Percentiles rank a stretch among this genome's conserved stretches.
phyloP scores from a whole-genome alignment of 2,888 invertebrate species.

The Phengaris alcon region DNA sequence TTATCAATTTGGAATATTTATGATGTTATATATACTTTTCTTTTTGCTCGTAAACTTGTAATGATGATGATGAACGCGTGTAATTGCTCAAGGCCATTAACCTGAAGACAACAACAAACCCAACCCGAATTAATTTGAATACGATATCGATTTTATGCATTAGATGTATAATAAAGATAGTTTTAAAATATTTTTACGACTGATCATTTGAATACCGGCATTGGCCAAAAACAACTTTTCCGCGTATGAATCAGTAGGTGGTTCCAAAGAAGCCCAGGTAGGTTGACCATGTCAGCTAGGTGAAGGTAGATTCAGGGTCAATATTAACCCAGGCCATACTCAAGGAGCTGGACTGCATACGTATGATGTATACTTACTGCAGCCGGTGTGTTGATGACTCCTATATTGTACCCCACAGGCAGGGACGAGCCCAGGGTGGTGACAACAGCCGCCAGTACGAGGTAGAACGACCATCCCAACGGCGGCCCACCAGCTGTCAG shows the following conservation, averaged over 20 bases:
- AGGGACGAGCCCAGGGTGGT: constrained; percentile 88
- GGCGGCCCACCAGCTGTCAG: constrained; percentile 41
- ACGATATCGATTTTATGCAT: background rate
- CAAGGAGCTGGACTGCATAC: background rate
- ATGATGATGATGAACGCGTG: background rate
- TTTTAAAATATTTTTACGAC: background rate
- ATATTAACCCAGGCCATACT: background rate
- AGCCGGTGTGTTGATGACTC: constrained; percentile 91
- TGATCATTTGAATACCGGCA: background rate
- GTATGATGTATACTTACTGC: constrained; percentile 72
- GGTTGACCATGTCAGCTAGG: no score
- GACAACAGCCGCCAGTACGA: constrained; percentile 83
- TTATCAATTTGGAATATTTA: no score
- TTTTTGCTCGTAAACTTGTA: no score
- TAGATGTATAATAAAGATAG: background rate
- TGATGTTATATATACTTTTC: no score
- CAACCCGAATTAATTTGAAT: background rate
- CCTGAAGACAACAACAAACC: constrained; percentile 13
- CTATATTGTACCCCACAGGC: constrained; percentile 91
- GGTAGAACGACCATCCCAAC: constrained; percentile 81
- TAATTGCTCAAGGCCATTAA: background rate
- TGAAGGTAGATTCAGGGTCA: no score
- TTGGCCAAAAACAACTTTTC: background rate
- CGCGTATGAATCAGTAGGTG: no score
- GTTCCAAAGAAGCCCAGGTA: no score